A percentile compares a stretch with the other conserved stretches of the same genome.
Evolutionary conservation across 2,888 invertebrate species (phyloP).

Genomic region (Troides aeacus): DNA sequence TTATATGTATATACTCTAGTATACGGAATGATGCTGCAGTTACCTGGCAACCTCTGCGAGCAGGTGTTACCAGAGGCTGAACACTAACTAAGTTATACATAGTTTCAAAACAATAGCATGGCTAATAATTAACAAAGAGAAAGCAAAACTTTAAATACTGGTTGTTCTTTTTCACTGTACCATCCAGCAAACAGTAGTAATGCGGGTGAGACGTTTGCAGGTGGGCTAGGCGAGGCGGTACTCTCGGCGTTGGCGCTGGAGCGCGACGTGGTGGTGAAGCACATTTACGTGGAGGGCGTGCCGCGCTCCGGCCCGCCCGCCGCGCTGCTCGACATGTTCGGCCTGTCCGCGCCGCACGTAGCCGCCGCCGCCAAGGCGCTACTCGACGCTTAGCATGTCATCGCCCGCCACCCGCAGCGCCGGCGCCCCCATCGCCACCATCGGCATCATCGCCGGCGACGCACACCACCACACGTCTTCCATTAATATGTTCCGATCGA

Average conservation of each 20-base stretch:
- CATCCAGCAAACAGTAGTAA: too few species aligned
- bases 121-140: too few species aligned
- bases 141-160: too few species aligned
- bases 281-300: slow-evolving; percentile 88
- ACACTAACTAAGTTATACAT: too few species aligned
- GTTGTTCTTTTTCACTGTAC: too few species aligned
- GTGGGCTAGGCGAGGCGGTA: slow-evolving; percentile 98
- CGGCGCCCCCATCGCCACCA: not conserved
- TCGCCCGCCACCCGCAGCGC: not conserved
- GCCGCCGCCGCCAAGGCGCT: slow-evolving; percentile 84
- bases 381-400: slow-evolving; percentile 57
- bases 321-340: slow-evolving; percentile 92
- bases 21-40: too few species aligned
- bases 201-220: slow-evolving; percentile 54
- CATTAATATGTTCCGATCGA: not conserved
- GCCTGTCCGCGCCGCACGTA: slow-evolving; percentile 91
- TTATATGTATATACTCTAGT: too few species aligned
- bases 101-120: too few species aligned
- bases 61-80: too few species aligned
- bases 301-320: slow-evolving; percentile 96
- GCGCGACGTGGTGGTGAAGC: slow-evolving; percentile 85
- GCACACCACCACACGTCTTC: slow-evolving; percentile 9
- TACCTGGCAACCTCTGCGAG: too few species aligned
- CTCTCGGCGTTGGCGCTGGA: slow-evolving; percentile 87
- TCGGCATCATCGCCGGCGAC: not conserved